phyloP scores from a whole-genome alignment of 2,797 vertebrate genomes.

The Scleropages formosus region DNA sequence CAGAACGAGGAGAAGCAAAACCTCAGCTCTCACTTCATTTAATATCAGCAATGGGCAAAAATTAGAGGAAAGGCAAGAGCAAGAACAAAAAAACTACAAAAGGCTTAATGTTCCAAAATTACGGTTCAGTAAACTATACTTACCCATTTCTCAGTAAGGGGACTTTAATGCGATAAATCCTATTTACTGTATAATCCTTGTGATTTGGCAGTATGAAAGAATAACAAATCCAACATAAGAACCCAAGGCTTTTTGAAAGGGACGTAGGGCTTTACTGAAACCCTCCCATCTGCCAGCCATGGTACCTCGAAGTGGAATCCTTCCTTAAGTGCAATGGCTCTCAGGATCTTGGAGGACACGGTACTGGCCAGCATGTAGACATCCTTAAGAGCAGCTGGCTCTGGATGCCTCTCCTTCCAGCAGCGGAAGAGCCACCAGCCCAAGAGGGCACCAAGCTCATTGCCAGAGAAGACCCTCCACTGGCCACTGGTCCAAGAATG shows the following conservation, averaged over 20 bases:
- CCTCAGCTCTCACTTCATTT: not conserved
- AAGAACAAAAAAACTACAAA: not conserved
- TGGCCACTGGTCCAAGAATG: slow-evolving; percentile 67
- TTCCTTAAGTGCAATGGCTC: slow-evolving; percentile 91
- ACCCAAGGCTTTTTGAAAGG: too few relatives aligned
- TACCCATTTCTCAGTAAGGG: too few relatives aligned
- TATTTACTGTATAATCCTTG: too few relatives aligned
- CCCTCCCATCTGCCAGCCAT: too few relatives aligned
- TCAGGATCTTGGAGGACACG: slow-evolving; percentile 94
- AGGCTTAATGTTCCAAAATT: not conserved
- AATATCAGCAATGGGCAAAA: not conserved
- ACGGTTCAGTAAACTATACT: not conserved
- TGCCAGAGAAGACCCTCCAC: slow-evolving; percentile 94
- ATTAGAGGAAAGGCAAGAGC: not conserved
- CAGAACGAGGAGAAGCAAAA: too few relatives aligned
- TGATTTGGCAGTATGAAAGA: too few relatives aligned
- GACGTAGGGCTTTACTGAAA: too few relatives aligned
- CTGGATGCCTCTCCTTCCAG: slow-evolving; percentile 81
- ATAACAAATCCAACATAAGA: too few relatives aligned
- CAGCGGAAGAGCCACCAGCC: slow-evolving; percentile 95
- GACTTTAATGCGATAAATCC: too few relatives aligned
- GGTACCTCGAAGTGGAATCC: slow-evolving; percentile 96
- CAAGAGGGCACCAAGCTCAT: slow-evolving; percentile 88
- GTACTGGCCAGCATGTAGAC: slow-evolving; percentile 94
- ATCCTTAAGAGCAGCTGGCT: slow-evolving; percentile 71